Base-by-base conservation (phyloP, 2,113 vertebrate species). In the Sturnira hondurensis region DNA sequence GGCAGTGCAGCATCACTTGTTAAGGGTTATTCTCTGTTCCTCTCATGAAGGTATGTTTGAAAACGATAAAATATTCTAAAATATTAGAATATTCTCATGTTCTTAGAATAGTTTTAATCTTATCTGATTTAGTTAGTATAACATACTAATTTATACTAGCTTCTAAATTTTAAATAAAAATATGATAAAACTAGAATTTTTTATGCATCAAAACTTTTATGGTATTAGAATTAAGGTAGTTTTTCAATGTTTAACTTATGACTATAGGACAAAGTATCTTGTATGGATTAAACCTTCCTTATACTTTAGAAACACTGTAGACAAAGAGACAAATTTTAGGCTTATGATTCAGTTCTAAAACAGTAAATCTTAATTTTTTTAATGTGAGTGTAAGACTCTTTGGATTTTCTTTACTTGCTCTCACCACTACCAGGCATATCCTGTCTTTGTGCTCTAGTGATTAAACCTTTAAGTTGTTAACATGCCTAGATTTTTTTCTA, bases 111-210 rank as follows among this genome's bases (percentile, higher is more conserved):
- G 9, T 47, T 96, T 94, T 77, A 82, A 41, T 82, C 38, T 50
- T 73, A 5, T 41, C 31, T 96, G 16, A 7, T 52, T 92, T 78
- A 95, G 10, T 61, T 91, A 84, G 33, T 85, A n/a, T 86, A 67
- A 78, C 15, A 93, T 5, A 54, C 41, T 94, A 65, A 68, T 82
- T 70, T 76, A 61, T 1, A 63, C 47, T 93, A 13, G 82, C 93
- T 90, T 91, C 38, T 88, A 67, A 95, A 54, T 50, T 95, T 80
- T 90, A 94, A 92, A 80, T 68, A 41, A 56, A 91, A 80, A 76
- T 58, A 38, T 58, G 50, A 26, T 65, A 77, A 80, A 89, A 80
- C 38, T 83, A 87, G 61, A 96, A 88, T 71, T 73, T 80, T 43
- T 83, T 84, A 50, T 56, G 50, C 56, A 77, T 81, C 58, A 91